Evolutionary conservation across 1,140 invertebrate genomes (phyloP).

Genomic region (Alviniconcha marisindica): DNA sequence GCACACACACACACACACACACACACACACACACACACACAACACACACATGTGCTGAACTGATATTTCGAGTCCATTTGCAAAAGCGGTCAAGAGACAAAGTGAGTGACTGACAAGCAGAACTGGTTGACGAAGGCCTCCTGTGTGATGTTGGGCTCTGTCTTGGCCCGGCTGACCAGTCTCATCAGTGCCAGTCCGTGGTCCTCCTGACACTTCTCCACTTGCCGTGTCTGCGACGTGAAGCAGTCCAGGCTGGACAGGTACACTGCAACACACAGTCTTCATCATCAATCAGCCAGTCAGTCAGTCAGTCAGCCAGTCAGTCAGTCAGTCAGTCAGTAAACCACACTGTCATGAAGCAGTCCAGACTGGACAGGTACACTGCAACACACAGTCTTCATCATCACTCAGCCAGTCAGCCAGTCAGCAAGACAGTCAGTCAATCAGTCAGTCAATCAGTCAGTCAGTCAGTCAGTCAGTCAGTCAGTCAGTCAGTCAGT

Average conservation of each 20-base stretch:
- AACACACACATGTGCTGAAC: too few relatives aligned
- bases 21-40: not conserved
- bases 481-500: too few relatives aligned
- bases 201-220: constrained; percentile 37
- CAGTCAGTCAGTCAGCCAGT: too few relatives aligned
- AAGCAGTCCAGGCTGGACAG: constrained; percentile 36
- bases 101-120: constrained; percentile 20
- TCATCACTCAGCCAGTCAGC: too few relatives aligned
- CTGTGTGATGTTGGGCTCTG: not conserved
- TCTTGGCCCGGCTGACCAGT: not conserved
- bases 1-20: not conserved
- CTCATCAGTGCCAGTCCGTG: not conserved
- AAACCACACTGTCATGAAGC: not conserved
- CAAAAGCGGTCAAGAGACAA: too few relatives aligned
- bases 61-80: too few relatives aligned
- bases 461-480: too few relatives aligned
- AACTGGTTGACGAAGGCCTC: constrained; percentile 1
- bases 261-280: constrained; percentile 26
- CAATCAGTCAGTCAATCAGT: too few relatives aligned
- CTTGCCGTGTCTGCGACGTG: not conserved
- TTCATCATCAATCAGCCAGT: too few relatives aligned
- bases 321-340: too few relatives aligned
- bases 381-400: too few relatives aligned
- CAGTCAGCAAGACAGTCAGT: too few relatives aligned
- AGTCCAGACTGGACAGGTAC: not conserved